phyloP scores from a whole-genome alignment of 2,888 invertebrate genomes.

The Halictus quadricinctus region DNA sequence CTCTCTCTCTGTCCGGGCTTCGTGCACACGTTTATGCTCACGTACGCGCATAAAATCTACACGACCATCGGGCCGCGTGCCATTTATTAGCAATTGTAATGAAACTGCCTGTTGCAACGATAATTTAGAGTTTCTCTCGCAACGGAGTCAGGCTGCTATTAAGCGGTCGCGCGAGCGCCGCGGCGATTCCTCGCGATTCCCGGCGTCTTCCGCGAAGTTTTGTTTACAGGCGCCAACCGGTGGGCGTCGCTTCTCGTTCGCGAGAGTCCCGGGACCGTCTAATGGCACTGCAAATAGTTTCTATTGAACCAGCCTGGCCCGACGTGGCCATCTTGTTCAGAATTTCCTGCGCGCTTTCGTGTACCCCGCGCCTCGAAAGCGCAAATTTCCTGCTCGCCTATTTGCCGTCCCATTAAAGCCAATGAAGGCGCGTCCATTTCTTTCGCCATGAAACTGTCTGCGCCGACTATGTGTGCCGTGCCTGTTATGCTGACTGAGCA shows the following conservation, averaged over 20 bases:
- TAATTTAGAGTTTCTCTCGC: constrained; percentile 61
- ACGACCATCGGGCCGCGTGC: constrained; percentile 52
- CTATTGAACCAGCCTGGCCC: constrained; percentile 71
- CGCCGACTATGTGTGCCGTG: constrained; percentile 34
- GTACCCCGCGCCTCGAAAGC: constrained; percentile 71
- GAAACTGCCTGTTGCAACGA: constrained; percentile 59
- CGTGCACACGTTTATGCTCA: constrained; percentile 41
- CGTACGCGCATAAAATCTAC: constrained; percentile 52
- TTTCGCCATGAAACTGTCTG: constrained; percentile 67
- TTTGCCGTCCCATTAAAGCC: constrained; percentile 78
- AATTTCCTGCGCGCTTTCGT: constrained; percentile 69
- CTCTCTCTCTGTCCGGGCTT: constrained; percentile 22
- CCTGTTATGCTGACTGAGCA: constrained; percentile 34
- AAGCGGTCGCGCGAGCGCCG: background rate
- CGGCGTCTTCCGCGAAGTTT: constrained; percentile 27
- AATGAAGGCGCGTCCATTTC: constrained; percentile 67
- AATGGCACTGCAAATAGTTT: constrained; percentile 79
- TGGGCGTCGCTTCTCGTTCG: constrained; percentile 24
- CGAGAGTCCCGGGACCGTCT: constrained; percentile 59
- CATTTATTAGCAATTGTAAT: constrained; percentile 64
- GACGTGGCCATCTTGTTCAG: constrained; percentile 66
- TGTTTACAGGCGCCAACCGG: constrained; percentile 57
- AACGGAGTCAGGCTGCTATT: constrained; percentile 43
- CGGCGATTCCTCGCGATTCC: constrained; percentile 6
- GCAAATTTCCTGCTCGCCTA: constrained; percentile 77